Conservation (phyloP, 2,888 invertebrate species). For the Ochropleura plecta region DNA sequence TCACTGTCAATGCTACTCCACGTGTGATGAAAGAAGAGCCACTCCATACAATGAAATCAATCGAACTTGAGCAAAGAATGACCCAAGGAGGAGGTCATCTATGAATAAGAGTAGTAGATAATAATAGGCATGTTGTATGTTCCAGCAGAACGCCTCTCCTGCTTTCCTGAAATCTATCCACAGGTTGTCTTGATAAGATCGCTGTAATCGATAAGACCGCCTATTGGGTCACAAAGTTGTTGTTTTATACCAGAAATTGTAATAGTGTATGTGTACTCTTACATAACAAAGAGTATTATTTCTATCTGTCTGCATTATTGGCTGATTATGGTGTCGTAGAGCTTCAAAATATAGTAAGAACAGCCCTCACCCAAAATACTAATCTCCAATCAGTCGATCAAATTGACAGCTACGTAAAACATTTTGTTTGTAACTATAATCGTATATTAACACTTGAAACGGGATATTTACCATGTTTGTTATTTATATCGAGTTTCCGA, state of each 20-base stretch:
- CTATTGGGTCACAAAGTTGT: neutral
- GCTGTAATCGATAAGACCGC: neutral
- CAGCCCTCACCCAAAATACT: neutral
- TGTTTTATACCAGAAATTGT: too few relatives aligned
- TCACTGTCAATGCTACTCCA: slow-evolving; percentile 2
- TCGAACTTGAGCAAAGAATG: neutral
- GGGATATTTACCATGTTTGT: too few relatives aligned
- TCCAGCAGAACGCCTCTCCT: neutral
- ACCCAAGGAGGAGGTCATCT: neutral
- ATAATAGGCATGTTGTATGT: neutral
- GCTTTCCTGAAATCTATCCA: neutral
- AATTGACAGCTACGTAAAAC: neutral
- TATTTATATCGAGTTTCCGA: too few relatives aligned
- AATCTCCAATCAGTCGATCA: neutral
- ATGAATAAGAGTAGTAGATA: neutral
- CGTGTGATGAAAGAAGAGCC: slow-evolving; percentile 14
- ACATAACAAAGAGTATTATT: neutral
- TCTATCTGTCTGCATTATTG: neutral
- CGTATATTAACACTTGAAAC: too few relatives aligned
- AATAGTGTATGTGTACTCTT: neutral
- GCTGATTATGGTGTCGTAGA: neutral
- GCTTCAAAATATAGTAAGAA: neutral
- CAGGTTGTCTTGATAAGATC: neutral
- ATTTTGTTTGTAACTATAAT: neutral
- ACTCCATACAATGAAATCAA: slow-evolving; percentile 11